Evolutionary conservation across 2,888 invertebrate species (phyloP), one percentile per base, ranked within the genome.

Genomic region (Noctua janthe): DNA sequence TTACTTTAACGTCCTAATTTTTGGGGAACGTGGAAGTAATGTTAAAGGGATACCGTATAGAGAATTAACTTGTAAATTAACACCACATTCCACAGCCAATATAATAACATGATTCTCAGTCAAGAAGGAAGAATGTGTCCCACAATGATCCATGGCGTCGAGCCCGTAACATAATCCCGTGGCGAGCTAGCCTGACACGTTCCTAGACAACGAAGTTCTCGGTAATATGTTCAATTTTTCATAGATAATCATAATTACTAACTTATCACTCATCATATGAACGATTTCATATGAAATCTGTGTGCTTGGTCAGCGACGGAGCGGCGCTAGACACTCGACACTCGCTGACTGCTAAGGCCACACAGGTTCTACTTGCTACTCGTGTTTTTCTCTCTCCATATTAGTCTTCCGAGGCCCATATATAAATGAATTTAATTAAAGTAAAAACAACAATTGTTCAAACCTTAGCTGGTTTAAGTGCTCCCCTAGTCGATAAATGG

Each of bases 241-340:
- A 92, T 92, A 92, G 91, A 92, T 87, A 92, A 92, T 92, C 92
- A 92, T 92, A 93, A 92, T 91, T 90, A 86, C 87, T 91, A 92
- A 90, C 89, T 92, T 92, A 91, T 91, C 92, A 88, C 91, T 93
- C 92, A 94, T 94, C 93, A 90, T 92, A 93, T 93, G 92, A 92
- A 92, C 92, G 89, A 92, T 93, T 96, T 96, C 94, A 91, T 93
- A 91, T 91, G 95, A 96, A 96, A 91, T 94, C 90, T 87, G 86
- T 85, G 80, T 91, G 95, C 94, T 76, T 47, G 86, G 94, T 95
- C 95, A 96, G 95, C 96, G 91, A 72, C 85, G 81, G 78, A 82
- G 87, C 88, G 92, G 93, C 92, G 93, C 93, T 94, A 92, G 95
- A 88, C 90, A 96, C 92, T 88, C 88, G 96, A 96, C 91, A 96